A percentile compares a stretch with the other conserved stretches of the same genome.
phyloP scores from a whole-genome alignment of 2,888 invertebrate species.

The Spisula solida region DNA sequence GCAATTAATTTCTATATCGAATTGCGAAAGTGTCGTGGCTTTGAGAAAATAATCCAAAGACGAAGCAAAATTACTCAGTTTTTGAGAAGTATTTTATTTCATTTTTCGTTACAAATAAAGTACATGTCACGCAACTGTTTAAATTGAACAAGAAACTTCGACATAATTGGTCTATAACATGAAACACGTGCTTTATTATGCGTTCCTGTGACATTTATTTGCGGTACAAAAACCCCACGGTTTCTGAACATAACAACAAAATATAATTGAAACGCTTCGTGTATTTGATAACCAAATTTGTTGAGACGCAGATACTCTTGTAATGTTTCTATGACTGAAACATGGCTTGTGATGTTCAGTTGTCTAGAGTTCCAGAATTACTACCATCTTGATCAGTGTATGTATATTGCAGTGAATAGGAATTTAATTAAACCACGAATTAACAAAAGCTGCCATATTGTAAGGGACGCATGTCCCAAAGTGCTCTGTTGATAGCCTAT shows the following conservation, averaged over 20 bases:
- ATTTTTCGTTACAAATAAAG: not conserved
- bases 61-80: not conserved
- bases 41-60: not conserved
- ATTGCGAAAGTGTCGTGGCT: not conserved
- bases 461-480: too few species aligned
- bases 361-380: conserved; percentile 5
- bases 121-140: not conserved
- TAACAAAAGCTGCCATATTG: too few species aligned
- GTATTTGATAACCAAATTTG: conserved; percentile 2
- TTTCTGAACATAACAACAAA: conserved; percentile 11
- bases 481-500: too few species aligned
- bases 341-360: not conserved
- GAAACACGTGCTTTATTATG: conserved; percentile 28
- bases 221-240: not conserved
- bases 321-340: not conserved
- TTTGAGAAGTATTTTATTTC: conserved; percentile 24
- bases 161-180: conserved; percentile 15
- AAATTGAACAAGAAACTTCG: not conserved
- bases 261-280: not conserved
- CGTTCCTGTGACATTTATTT: conserved; percentile 22
- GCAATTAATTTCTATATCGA: not conserved
- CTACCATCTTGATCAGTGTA: not conserved
- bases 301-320: not conserved
- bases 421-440: not conserved
- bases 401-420: not conserved